phyloP scores from a whole-genome alignment of 2,888 invertebrate species.

The Nomada goodeniana region DNA sequence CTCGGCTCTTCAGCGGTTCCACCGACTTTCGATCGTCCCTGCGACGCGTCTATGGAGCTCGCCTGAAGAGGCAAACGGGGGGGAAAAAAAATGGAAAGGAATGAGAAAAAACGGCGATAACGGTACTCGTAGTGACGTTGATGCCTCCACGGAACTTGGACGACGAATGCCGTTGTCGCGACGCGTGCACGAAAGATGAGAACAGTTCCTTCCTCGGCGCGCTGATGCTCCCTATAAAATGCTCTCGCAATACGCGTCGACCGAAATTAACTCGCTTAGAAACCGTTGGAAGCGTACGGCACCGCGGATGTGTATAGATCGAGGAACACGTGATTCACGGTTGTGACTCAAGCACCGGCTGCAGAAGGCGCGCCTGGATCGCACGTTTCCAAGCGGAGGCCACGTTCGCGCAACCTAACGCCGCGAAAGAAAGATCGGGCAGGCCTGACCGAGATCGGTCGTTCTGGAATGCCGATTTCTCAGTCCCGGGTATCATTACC shows the following conservation, averaged over 20 bases:
- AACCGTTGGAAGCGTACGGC: constrained; percentile 59
- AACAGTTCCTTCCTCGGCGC: constrained; percentile 13
- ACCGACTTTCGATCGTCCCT: neutral
- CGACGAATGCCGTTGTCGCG: constrained; percentile 7
- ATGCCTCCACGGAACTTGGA: neutral
- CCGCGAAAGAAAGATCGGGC: constrained; percentile 65
- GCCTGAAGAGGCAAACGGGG: neutral
- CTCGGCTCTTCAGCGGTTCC: neutral
- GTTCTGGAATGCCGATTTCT: constrained; percentile 13
- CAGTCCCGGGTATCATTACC: neutral
- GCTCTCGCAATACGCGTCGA: constrained; percentile 23
- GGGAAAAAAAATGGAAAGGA: neutral
- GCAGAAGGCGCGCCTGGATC: constrained; percentile 73
- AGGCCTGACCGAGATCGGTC: constrained; percentile 34
- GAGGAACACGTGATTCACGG: constrained; percentile 75
- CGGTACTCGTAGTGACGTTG: constrained; percentile 13
- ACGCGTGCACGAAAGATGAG: neutral
- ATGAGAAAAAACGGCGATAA: neutral
- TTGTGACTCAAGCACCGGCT: constrained; percentile 74
- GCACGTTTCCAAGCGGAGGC: constrained; percentile 72
- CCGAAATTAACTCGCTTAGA: constrained; percentile 52
- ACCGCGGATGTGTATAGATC: constrained; percentile 46
- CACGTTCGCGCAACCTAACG: constrained; percentile 71
- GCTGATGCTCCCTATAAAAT: constrained; percentile 31
- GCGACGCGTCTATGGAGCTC: neutral